Conservation (phyloP, 2,888 invertebrate species). For the Watsonalla cultraria region DNA sequence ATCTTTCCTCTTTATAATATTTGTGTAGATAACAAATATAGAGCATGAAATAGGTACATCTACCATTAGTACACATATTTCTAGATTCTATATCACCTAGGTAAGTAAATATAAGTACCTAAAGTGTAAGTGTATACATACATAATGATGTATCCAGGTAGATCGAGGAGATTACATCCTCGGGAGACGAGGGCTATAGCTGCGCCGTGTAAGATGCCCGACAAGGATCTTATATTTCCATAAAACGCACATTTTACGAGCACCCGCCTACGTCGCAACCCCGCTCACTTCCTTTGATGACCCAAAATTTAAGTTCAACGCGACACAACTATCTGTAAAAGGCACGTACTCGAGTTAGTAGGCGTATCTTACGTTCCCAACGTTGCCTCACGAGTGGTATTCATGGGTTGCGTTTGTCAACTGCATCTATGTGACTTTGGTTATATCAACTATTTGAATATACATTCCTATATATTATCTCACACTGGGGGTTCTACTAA, state of each 20-base stretch:
- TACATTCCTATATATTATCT: no score
- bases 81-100: no score
- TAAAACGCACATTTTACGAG: conserved; percentile 65
- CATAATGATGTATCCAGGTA: conserved; percentile 26
- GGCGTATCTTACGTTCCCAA: background rate
- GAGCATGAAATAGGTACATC: no score
- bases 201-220: conserved; percentile 41
- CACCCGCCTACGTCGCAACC: conserved; percentile 26
- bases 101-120: no score
- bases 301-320: conserved; percentile 21
- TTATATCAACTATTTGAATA: no score
- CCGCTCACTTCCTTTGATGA: conserved; percentile 25
- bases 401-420: no score
- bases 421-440: no score
- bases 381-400: background rate
- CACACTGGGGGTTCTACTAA: no score
- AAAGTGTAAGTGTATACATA: background rate
- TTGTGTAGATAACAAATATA: no score
- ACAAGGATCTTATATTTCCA: conserved; percentile 72
- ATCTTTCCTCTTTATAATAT: no score
- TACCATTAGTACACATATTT: no score
- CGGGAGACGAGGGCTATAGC: conserved; percentile 35
- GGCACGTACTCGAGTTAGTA: background rate
- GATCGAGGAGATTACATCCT: conserved; percentile 46
- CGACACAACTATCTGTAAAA: background rate